These are phyloP conservation scores for Phyllopteryx taeniolatus DNA, from an alignment of 2,113 vertebrate genomes.

Conservation along the genomic window DNA sequence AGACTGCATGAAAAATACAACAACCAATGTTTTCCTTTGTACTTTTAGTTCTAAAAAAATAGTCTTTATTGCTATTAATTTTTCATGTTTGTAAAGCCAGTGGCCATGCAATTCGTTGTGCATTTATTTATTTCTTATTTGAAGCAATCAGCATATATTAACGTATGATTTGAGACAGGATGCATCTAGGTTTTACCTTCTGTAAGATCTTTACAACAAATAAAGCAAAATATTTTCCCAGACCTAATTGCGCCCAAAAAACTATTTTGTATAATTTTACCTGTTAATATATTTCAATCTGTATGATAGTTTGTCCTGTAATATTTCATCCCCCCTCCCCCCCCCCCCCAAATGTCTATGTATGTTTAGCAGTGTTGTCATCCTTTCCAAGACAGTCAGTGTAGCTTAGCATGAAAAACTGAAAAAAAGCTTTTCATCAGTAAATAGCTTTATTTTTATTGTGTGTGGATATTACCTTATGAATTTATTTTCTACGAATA, in stretches of 20 bases:
- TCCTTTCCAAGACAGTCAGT: constrained; percentile 64
- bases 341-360: constrained; percentile 63
- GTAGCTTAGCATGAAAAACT: constrained; percentile 72
- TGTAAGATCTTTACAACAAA: constrained; percentile 67
- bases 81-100: constrained; percentile 45
- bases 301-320: constrained; percentile 69
- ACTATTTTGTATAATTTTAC: constrained; percentile 75
- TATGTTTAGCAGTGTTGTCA: constrained; percentile 61
- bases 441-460: constrained; percentile 67
- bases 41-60: constrained; percentile 38
- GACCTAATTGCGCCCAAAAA: constrained; percentile 64
- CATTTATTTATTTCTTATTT: constrained; percentile 42
- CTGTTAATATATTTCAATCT: constrained; percentile 71
- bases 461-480: constrained; percentile 65
- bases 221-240: constrained; percentile 73
- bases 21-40: constrained; percentile 15
- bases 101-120: constrained; percentile 41
- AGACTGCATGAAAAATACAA: background rate
- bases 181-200: constrained; percentile 59
- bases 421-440: constrained; percentile 49
- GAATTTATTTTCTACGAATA: constrained; percentile 60
- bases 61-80: constrained; percentile 44
- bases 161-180: constrained; percentile 58
- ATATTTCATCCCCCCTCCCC: constrained; percentile 69
- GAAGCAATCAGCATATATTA: constrained; percentile 46